Base-by-base conservation (phyloP, 2,888 invertebrate species). In the Trichacis sp. region DNA sequence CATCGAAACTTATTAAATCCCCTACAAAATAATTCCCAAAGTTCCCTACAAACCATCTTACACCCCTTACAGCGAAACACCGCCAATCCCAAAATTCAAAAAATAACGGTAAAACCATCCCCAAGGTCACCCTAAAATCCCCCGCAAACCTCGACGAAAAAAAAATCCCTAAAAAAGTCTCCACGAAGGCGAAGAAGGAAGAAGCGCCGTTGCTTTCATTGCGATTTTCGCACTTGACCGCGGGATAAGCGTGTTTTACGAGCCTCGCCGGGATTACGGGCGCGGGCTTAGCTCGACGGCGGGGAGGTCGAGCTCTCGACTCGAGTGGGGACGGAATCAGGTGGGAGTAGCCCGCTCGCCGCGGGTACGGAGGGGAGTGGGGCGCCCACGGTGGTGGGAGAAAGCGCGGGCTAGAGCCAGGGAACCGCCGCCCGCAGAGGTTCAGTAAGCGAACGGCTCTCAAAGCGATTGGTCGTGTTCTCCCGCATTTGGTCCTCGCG, bases 371-470 rank as follows among this genome's bases (percentile, higher is more conserved):
- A n/a, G 61, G 54, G 48, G 58, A 80, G 80, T 80, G 80, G 80
- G 81, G 82, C 82, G 82, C 79, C 77, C 76, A 75, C 75, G 11
- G 64, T 56, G 60, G 24, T 24, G 58, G 61, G 51, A 46, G 54
- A 80, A 80, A 81, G 80, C 81, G 82, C 83, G 83, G 82, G 82
- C 80, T 81, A 80, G 80, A 77, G 76, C 75, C 75, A 76, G 70
- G 75, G 77, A 77, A 71, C 73, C 79, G 76, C 72, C 75, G 77
- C 73, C 69, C 72, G 77, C 74, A 71, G 74, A 73, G 77, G 77
- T 82, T 79, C n/a, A 82, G 82, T 82, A 80, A 82, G 81, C 81
- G 80, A 81, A 80, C 78, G 78, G 76, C 80, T 78, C 79, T 81
- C 74, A 73, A 73, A 73, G 70, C 73, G n/a, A n/a, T n/a, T n/a